Conservation (phyloP, 92 coral and sea anemone species). For the Paragorgia papillata region DNA sequence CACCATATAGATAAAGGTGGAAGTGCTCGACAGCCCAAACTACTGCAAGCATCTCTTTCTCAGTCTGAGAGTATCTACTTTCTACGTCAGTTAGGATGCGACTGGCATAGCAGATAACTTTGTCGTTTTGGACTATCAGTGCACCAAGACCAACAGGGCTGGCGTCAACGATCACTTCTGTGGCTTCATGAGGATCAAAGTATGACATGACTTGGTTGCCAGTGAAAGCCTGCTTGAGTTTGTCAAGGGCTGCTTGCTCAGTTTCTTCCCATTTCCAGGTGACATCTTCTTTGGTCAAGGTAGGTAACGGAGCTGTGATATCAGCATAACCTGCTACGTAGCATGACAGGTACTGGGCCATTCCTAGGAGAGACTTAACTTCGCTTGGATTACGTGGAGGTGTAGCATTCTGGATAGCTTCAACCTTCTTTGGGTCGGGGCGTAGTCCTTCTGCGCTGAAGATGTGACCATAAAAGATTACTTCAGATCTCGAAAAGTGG, state of each 20-base stretch:
- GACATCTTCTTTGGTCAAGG: slow-evolving; percentile 58
- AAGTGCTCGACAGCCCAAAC: slow-evolving; percentile 71
- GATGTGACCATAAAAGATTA: background rate
- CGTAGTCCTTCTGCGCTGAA: background rate
- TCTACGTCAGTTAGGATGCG: slow-evolving; percentile 61
- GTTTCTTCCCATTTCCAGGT: slow-evolving; percentile 71
- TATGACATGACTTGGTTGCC: slow-evolving; percentile 62
- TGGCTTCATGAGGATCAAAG: slow-evolving; percentile 48
- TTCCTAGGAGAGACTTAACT: background rate
- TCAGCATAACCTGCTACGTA: slow-evolving; percentile 53
- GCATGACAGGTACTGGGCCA: too few relatives aligned
- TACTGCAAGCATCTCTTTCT: slow-evolving; percentile 62
- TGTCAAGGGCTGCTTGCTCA: slow-evolving; percentile 53
- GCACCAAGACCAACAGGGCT: slow-evolving; percentile 62
- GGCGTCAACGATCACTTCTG: slow-evolving; percentile 61
- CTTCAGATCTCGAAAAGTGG: slow-evolving; percentile 47
- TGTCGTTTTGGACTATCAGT: slow-evolving; percentile 46
- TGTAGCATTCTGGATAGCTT: background rate
- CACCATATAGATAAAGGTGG: slow-evolving; percentile 62
- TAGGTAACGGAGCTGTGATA: slow-evolving; percentile 55
- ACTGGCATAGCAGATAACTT: slow-evolving; percentile 63
- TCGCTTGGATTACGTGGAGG: background rate
- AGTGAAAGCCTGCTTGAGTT: slow-evolving; percentile 60
- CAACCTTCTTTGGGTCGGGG: background rate
- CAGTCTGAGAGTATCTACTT: slow-evolving; percentile 55